phyloP scores from a whole-genome alignment of 2,797 vertebrate species.

The Falco cherrug region DNA sequence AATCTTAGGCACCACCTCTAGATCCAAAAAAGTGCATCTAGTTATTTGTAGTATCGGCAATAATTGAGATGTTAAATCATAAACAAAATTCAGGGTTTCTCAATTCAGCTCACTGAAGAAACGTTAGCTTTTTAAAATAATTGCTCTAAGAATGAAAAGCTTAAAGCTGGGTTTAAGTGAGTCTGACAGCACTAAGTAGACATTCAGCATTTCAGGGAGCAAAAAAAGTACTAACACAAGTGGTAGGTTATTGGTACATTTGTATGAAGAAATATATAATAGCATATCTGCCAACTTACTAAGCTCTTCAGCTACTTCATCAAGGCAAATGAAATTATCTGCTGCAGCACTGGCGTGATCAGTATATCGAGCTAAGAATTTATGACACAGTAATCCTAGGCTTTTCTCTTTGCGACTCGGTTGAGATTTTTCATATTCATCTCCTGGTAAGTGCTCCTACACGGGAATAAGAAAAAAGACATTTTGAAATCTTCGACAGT shows the following conservation, averaged over 20 bases:
- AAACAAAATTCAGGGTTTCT: not conserved
- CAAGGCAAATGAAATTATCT: slow-evolving; percentile 90
- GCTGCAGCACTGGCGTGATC: slow-evolving; percentile 84
- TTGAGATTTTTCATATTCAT: slow-evolving; percentile 89
- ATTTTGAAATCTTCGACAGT: not conserved
- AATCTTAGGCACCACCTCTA: not conserved
- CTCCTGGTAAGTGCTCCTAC: slow-evolving; percentile 85
- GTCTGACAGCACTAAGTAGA: not conserved
- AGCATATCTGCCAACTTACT: slow-evolving; percentile 79
- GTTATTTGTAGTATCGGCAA: not conserved
- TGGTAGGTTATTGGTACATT: not conserved
- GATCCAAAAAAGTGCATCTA: not conserved
- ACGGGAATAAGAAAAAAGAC: not conserved
- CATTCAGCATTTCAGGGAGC: not conserved
- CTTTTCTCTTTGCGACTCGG: slow-evolving; percentile 96
- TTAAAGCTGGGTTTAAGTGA: not conserved
- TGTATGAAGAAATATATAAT: not conserved
- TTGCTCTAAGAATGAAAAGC: not conserved
- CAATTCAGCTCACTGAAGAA: not conserved
- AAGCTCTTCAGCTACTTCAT: slow-evolving; percentile 92
- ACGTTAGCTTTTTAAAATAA: not conserved
- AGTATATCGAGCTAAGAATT: slow-evolving; percentile 92
- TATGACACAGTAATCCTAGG: slow-evolving; percentile 92
- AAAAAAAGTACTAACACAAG: not conserved
- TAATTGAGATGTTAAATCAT: not conserved